Percentiles rank a stretch among this genome's conserved stretches.
These are phyloP conservation scores for Galleria mellonella DNA, from an alignment of 1,140 invertebrate species.

Conservation along the genomic window DNA sequence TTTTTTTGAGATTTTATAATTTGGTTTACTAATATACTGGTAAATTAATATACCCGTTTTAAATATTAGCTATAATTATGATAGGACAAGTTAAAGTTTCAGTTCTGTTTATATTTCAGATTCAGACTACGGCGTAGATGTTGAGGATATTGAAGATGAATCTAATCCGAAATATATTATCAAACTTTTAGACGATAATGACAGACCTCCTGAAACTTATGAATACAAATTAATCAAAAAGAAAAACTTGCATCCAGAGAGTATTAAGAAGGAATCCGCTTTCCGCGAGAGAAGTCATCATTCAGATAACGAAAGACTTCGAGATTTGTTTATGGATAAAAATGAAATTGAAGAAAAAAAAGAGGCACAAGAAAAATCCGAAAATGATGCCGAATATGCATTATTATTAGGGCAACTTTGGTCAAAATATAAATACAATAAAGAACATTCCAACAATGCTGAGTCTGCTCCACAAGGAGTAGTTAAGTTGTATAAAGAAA, in stretches of 20 bases:
- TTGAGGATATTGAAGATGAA: constrained; percentile 49
- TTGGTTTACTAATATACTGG: neutral
- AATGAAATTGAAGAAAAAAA: constrained; percentile 61
- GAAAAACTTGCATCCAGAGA: constrained; percentile 33
- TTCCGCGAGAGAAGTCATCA: constrained; percentile 75
- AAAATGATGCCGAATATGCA: constrained; percentile 73
- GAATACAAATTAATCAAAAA: constrained; percentile 63
- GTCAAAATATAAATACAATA: constrained; percentile 77
- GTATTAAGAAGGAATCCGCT: constrained; percentile 56
- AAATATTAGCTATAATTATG: neutral
- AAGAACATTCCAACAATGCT: constrained; percentile 32
- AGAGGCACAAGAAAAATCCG: constrained; percentile 55
- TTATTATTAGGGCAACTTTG: constrained; percentile 75
- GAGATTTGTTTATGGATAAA: constrained; percentile 74
- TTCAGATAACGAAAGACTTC: constrained; percentile 71
- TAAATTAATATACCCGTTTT: neutral
- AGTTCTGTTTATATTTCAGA: constrained; percentile 30
- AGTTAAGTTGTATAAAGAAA: constrained; percentile 63
- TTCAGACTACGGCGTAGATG: constrained; percentile 48
- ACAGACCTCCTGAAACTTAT: constrained; percentile 39
- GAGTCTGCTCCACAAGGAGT: constrained; percentile 53
- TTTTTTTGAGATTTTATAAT: neutral
- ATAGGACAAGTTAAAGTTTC: neutral
- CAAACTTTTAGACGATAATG: constrained; percentile 45
- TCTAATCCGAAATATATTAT: constrained; percentile 50